Base-by-base conservation (phyloP, 2,888 invertebrate species). In the Tenodera sinensis region DNA sequence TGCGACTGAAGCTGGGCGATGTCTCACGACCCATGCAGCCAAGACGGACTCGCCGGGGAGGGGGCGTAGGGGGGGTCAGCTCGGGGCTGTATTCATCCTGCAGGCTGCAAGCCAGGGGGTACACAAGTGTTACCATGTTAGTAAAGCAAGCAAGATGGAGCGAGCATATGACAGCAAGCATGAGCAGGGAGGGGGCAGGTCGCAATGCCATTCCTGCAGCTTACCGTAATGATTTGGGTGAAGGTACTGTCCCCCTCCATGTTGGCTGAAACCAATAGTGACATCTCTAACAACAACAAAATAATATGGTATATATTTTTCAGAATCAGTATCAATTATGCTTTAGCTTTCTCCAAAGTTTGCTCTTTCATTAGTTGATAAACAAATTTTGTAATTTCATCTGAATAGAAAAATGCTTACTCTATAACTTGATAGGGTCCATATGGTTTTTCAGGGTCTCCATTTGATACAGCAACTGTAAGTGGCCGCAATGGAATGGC, bases 401-500 rank as follows among this genome's bases (percentile, higher is more conserved):
- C 54, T 20, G 20, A 71, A 71, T 20, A 71, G 54, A 42, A 47
- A 47, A 91, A 82, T 92, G 96, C 96, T 96, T 94, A 96, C 96
- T 96, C 96, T 92, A 96, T 94, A 89, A 96, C 95, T 94, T 96
- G 96, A 92, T 96, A 91, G 27, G 91, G 91, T 15, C 90, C 90
- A 84, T 91, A 96, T 91, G 95, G 95, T 92, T 94, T 95, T 91
- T 96, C 96, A 15, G 95, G 94, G 92, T 96, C 95, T 54, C 95
- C 95, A 91, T 95, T 95, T 91, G 96, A 96, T 91, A 96, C 95
- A 90, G 94, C 94, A 91, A 96, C 95, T 90, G 94, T 94, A 83
- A 97, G 94, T 88, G 97, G 96, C 92, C 96, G 94, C 92, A 98
- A 93, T 87, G 97, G 98, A 93, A 98, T 97, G 88, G 92, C 92